Conservation (phyloP, 2,797 vertebrate species). For the Urocyon cinereoargenteus region DNA sequence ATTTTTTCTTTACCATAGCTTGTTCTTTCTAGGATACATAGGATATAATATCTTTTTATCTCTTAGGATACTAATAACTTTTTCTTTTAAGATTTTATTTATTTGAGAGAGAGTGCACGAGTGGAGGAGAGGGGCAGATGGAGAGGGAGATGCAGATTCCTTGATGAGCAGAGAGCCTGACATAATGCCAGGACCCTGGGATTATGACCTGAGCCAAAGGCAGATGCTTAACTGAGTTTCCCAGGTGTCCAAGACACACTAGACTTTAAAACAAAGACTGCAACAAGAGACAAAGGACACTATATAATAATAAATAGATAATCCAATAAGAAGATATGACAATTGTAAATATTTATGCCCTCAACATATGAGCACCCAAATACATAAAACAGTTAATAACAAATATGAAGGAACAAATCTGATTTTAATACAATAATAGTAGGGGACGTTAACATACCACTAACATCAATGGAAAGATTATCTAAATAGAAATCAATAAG, state of each 20-base stretch:
- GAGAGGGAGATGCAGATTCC: background rate
- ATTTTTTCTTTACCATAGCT: background rate
- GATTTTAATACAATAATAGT: background rate
- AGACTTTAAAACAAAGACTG: background rate
- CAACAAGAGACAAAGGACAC: background rate
- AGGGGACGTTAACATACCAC: background rate
- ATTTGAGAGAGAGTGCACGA: background rate
- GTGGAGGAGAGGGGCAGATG: background rate
- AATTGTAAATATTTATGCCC: background rate
- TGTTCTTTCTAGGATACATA: slow-evolving; percentile 57
- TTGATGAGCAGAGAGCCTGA: background rate
- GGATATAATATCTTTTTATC: background rate
- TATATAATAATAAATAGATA: background rate
- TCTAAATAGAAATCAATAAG: background rate
- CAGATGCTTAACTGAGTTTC: background rate
- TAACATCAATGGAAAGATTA: background rate
- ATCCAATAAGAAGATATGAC: background rate
- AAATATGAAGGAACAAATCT: background rate
- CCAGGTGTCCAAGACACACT: background rate
- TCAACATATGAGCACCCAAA: background rate
- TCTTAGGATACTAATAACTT: background rate
- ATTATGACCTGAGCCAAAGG: background rate
- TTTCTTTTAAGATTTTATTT: background rate
- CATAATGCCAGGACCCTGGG: background rate
- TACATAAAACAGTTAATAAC: background rate